These are phyloP conservation scores for Mya arenaria DNA, from an alignment of 1,140 invertebrate genomes.

Conservation along the genomic window DNA sequence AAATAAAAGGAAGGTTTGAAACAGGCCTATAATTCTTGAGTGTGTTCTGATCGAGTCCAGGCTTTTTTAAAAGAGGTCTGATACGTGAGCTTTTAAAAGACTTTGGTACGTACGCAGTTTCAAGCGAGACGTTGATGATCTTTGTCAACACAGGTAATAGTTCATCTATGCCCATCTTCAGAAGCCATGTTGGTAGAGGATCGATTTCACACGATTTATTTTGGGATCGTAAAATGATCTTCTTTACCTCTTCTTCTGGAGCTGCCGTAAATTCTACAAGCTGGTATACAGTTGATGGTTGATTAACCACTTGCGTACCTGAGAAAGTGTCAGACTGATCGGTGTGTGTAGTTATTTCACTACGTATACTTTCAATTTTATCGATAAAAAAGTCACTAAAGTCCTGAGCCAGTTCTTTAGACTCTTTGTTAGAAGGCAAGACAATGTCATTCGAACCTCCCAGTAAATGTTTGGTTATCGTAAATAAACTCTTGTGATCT, in stretches of 20 bases:
- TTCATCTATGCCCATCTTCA: slow-evolving; percentile 27
- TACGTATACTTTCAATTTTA: slow-evolving; percentile 7
- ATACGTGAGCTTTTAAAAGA: too few species aligned
- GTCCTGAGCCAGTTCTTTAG: slow-evolving; percentile 29
- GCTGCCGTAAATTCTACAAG: neutral
- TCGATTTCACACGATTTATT: slow-evolving; percentile 26
- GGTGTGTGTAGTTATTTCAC: slow-evolving; percentile 2
- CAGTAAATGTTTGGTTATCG: slow-evolving; percentile 33
- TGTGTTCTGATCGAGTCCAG: neutral
- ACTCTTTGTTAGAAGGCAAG: neutral
- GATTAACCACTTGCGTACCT: neutral
- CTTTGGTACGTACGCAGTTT: neutral
- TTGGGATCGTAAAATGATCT: neutral
- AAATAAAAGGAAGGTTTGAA: neutral
- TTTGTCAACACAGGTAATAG: neutral
- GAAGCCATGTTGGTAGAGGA: slow-evolving; percentile 32
- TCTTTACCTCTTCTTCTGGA: neutral
- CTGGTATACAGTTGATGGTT: neutral
- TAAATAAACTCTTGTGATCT: slow-evolving; percentile 27
- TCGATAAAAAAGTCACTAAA: slow-evolving; percentile 49
- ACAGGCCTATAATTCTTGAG: neutral
- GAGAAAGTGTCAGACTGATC: neutral
- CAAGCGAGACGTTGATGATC: neutral
- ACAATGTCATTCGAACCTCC: neutral
- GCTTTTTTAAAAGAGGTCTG: neutral